Conservation (phyloP, 2,888 invertebrate genomes). For the Serrognathus titanus region DNA sequence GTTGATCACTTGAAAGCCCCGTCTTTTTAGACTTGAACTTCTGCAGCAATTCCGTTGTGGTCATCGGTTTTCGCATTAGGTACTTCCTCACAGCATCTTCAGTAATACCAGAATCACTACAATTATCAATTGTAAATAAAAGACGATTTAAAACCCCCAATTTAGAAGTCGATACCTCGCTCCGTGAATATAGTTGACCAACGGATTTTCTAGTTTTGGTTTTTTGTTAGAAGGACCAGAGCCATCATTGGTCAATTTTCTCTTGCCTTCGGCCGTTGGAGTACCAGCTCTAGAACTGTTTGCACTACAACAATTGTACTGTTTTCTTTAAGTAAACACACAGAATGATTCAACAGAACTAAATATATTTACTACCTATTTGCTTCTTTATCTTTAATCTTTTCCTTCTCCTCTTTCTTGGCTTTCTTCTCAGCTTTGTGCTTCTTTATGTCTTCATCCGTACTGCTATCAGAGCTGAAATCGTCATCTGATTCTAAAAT, state of each 20-base stretch:
- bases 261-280: constrained; percentile 47
- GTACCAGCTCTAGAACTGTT: constrained; percentile 56
- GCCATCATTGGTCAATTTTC: constrained; percentile 46
- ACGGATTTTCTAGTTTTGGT: constrained; percentile 52
- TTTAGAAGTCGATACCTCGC: constrained; percentile 42
- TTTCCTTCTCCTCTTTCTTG: constrained; percentile 48
- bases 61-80: constrained; percentile 95
- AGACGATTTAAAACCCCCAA: neutral
- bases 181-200: constrained; percentile 50
- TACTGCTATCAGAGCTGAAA: constrained; percentile 66
- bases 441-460: constrained; percentile 67
- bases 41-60: constrained; percentile 90
- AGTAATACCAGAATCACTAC: constrained; percentile 83
- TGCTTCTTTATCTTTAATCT: constrained; percentile 46
- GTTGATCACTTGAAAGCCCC: constrained; percentile 83
- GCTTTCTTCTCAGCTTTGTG: constrained; percentile 50
- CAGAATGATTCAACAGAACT: constrained; percentile 2
- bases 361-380: constrained; percentile 31
- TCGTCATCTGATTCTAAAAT: constrained; percentile 64
- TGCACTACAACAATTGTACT: constrained; percentile 41
- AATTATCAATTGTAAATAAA: constrained; percentile 29
- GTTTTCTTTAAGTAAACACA: constrained; percentile 5
- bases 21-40: constrained; percentile 95
- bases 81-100: constrained; percentile 94
- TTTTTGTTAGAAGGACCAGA: constrained; percentile 54